These are phyloP conservation scores for Manis javanica DNA, from an alignment of 2,797 vertebrate species.

Conservation along the genomic window DNA sequence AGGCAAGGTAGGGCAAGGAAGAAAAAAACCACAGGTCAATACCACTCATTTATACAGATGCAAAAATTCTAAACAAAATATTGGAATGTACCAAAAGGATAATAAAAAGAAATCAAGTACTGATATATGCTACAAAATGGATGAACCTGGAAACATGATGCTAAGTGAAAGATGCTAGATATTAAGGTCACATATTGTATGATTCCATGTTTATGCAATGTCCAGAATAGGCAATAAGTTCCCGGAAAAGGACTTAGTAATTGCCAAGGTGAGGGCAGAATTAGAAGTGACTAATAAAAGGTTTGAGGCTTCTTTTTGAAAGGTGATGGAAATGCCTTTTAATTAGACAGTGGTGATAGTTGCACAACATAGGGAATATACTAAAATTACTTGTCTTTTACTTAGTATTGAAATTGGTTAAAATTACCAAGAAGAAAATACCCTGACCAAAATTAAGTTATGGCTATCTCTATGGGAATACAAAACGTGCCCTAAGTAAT, in stretches of 20 bases:
- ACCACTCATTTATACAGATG: not conserved
- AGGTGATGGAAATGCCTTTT: not conserved
- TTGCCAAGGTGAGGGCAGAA: not conserved
- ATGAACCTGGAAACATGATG: slow-evolving; percentile 31
- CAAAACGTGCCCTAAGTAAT: not conserved
- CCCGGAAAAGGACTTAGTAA: too few relatives aligned
- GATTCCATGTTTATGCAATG: not conserved
- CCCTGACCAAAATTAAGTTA: slow-evolving; percentile 30
- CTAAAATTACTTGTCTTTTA: slow-evolving; percentile 35
- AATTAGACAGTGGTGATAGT: not conserved
- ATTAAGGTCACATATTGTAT: not conserved
- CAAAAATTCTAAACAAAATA: slow-evolving; percentile 38
- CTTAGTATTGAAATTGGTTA: slow-evolving; percentile 13
- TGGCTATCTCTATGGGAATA: slow-evolving; percentile 3
- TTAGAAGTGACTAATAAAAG: not conserved
- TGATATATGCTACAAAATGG: not conserved
- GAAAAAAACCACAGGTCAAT: not conserved
- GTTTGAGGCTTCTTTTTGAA: not conserved
- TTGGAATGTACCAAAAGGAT: slow-evolving; percentile 1
- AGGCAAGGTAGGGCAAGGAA: slow-evolving; percentile 26
- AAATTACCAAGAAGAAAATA: slow-evolving; percentile 56
- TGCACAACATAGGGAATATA: not conserved
- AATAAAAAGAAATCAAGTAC: slow-evolving; percentile 49
- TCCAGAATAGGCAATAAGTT: not conserved
- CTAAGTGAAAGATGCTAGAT: slow-evolving; percentile 22